These are phyloP conservation scores for Heterocephalus glaber DNA, from an alignment of 2,113 vertebrate genomes.

Conservation along the genomic window DNA sequence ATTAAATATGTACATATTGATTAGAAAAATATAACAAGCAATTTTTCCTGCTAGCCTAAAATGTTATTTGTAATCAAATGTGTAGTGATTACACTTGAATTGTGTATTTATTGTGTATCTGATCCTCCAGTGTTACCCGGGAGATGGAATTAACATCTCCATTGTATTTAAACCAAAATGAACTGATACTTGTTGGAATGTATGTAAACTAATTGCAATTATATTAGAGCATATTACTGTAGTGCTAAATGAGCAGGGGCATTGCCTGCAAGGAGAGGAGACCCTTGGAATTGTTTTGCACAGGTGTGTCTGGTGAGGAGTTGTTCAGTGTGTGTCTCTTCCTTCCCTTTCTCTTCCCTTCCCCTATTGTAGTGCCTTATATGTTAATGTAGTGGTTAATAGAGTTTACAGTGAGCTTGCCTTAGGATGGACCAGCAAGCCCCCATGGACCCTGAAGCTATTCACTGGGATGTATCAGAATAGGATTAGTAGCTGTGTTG, in stretches of 20 bases:
- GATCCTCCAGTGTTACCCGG: conserved; percentile 87
- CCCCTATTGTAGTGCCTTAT: conserved; percentile 92
- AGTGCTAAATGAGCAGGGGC: conserved; percentile 88
- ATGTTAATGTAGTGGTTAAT: conserved; percentile 90
- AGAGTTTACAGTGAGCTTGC: conserved; percentile 93
- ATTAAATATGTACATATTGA: conserved; percentile 91
- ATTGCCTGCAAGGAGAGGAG: conserved; percentile 85
- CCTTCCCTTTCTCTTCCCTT: conserved; percentile 61
- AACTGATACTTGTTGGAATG: conserved; percentile 89
- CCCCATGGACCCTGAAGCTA: conserved; percentile 84
- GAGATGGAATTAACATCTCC: conserved; percentile 87
- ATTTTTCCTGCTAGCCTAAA: conserved; percentile 88
- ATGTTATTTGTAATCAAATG: conserved; percentile 90
- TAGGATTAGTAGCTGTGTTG: conserved; percentile 82
- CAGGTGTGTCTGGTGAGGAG: conserved; percentile 92
- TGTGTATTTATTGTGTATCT: conserved; percentile 90
- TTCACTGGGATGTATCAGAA: conserved; percentile 83
- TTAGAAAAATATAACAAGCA: conserved; percentile 89
- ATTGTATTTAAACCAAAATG: conserved; percentile 92
- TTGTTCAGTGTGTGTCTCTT: conserved; percentile 87
- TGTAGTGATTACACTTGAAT: conserved; percentile 92
- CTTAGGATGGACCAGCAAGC: conserved; percentile 91
- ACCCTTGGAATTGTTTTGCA: conserved; percentile 91
- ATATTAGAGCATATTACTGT: conserved; percentile 89
- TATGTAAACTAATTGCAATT: conserved; percentile 89